Conservation (phyloP, 2,113 vertebrate genomes). For the Nyctereutes procyonoides region DNA sequence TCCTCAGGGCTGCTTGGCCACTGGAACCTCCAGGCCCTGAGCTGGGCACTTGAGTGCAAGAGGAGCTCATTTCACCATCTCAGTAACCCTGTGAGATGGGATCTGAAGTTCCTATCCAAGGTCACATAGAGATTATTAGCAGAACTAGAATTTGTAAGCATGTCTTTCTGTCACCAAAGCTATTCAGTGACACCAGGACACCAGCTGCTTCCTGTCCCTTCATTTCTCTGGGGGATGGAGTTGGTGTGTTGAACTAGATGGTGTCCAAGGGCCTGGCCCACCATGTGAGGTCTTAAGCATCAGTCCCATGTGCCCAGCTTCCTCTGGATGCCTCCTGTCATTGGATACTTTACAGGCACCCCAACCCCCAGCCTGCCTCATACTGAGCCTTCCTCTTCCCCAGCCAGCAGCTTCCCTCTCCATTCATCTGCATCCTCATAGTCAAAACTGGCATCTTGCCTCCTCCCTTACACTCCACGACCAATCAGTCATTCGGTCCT, state of each 20-base stretch:
- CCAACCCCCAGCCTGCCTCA: not conserved
- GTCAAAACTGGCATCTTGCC: slow-evolving; percentile 31
- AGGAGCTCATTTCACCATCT: not conserved
- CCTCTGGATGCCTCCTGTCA: not conserved
- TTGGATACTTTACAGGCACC: not conserved
- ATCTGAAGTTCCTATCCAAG: slow-evolving; percentile 20
- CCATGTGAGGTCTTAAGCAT: not conserved
- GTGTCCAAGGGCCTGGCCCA: not conserved
- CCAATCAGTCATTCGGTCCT: not conserved
- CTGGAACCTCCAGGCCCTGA: no score
- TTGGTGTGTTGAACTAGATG: not conserved
- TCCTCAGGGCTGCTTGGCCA: not conserved
- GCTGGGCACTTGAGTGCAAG: not conserved
- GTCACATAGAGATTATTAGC: not conserved
- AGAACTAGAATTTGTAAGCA: slow-evolving; percentile 9
- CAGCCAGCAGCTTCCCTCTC: not conserved
- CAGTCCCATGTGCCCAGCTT: not conserved
- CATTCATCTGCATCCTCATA: not conserved
- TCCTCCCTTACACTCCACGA: not conserved
- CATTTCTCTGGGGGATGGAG: not conserved
- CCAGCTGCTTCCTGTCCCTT: not conserved
- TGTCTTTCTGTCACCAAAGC: not conserved
- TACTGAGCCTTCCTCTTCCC: not conserved
- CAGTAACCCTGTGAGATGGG: not conserved
- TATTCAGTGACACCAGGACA: not conserved